These are phyloP conservation scores for Monochamus alternatus DNA, from an alignment of 2,888 invertebrate species.

Conservation along the genomic window DNA sequence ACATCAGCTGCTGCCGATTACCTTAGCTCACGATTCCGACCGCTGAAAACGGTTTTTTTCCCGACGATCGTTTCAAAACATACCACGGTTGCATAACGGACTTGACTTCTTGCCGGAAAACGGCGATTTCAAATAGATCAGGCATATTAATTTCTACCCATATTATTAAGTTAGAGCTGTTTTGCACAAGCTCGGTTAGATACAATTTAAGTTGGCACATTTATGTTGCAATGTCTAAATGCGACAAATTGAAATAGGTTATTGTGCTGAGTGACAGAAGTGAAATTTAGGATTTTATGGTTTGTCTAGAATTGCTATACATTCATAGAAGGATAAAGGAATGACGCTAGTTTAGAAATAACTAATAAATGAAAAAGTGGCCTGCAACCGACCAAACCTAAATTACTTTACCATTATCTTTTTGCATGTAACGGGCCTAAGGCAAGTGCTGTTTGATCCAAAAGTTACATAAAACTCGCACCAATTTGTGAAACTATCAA, in stretches of 20 bases:
- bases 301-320: no score
- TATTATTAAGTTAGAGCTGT: constrained; percentile 6
- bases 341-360: not conserved
- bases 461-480: no score
- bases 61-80: not conserved
- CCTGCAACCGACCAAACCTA: not conserved
- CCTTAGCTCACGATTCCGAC: not conserved
- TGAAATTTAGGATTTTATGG: not conserved
- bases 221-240: not conserved
- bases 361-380: not conserved
- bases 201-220: not conserved
- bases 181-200: not conserved
- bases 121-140: not conserved
- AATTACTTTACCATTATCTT: no score
- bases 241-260: constrained; percentile 5
- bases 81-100: not conserved
- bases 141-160: constrained; percentile 8
- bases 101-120: not conserved
- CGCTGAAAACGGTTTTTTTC: not conserved
- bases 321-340: not conserved
- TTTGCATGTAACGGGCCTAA: no score
- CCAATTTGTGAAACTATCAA: no score
- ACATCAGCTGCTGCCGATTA: not conserved
- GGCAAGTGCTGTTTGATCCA: no score
- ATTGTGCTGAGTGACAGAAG: not conserved